A percentile compares a stretch with the other conserved stretches of the same genome.
Conservation (phyloP, 2,888 invertebrate genomes). For the Drosophila birchii region DNA sequence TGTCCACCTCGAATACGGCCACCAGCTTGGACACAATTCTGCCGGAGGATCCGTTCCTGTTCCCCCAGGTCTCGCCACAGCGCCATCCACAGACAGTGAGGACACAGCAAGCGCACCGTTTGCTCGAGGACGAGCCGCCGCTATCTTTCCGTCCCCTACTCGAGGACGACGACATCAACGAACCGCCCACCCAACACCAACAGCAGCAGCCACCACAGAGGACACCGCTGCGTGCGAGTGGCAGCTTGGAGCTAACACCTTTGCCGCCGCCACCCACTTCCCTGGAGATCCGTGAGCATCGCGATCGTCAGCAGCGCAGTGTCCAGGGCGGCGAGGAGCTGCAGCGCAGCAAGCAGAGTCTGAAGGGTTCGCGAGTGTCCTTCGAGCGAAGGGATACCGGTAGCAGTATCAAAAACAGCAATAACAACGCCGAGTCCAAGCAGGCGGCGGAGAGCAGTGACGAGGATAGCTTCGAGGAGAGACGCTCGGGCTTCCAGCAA, state of each 20-base stretch:
- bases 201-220: slow-evolving; percentile 55
- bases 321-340: slow-evolving; percentile 75
- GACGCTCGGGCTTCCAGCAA: slow-evolving; percentile 84
- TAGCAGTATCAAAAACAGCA: slow-evolving; percentile 36
- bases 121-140: slow-evolving; percentile 78
- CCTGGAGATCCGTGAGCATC: slow-evolving; percentile 68
- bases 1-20: slow-evolving; percentile 87
- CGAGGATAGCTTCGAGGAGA: slow-evolving; percentile 84
- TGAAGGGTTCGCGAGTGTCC: slow-evolving; percentile 84
- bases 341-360: slow-evolving; percentile 82
- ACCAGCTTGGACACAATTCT: slow-evolving; percentile 86
- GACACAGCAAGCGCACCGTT: slow-evolving; percentile 52
- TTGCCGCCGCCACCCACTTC: slow-evolving; percentile 83
- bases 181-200: slow-evolving; percentile 58
- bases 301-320: slow-evolving; percentile 82
- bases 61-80: slow-evolving; percentile 69
- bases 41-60: slow-evolving; percentile 84
- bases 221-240: slow-evolving; percentile 62
- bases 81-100: slow-evolving; percentile 58
- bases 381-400: slow-evolving; percentile 59
- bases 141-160: slow-evolving; percentile 77
- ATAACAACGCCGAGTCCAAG: slow-evolving; percentile 18
- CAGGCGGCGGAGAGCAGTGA: slow-evolving; percentile 82
- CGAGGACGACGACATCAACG: slow-evolving; percentile 68
- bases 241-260: slow-evolving; percentile 76